Base-by-base conservation (phyloP, 2,888 invertebrate genomes). In the Drosophila borealis region DNA sequence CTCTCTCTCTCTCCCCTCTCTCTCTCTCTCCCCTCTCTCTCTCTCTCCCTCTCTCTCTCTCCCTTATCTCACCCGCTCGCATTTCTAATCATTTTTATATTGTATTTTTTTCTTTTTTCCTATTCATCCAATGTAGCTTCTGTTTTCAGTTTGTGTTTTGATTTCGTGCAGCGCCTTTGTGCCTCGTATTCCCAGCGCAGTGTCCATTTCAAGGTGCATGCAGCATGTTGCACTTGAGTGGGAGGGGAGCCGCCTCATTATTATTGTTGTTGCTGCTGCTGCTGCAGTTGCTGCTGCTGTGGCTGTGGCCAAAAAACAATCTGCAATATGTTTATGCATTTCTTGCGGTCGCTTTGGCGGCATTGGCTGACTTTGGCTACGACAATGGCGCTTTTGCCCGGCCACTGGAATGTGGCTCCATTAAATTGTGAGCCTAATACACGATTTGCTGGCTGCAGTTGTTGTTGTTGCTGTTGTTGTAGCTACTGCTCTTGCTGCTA, bases 371-470 rank as follows among this genome's bases (percentile, higher is more conserved):
- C 39, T 65, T 34, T 50, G 54, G 64, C 60, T 45, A 63, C 71
- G 67, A 81, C 88, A 82, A 85, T 85, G 80, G 70, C 75, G 70
- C 66, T 65, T 74, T 65, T 56, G 65, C 41, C 56, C 39, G 36
- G 57, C 53, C 60, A 39, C 61, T 86, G 85, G 85, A 85, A 85
- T 85, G 85, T 75, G 81, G 88, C 74, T 89, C 85, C 89, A 85
- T 85, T 87, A 89, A 89, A 89, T 73, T 81, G 84, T 75, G 76
- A 61, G 81, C 70, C 89, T 83, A 81, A 81, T 80, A 76, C 88
- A 75, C 88, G 81, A 75, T 72, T 83, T 71, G 83, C 65, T 64
- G 70, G 66, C 13, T 29, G 29, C 29, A 29, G 8, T 29, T 29
- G 29, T 29, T 29, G 8, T 29, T 29, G 56, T 25, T 72, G 37